Evolutionary conservation across 2,888 invertebrate genomes (phyloP).

Genomic region (Amiota communis): DNA sequence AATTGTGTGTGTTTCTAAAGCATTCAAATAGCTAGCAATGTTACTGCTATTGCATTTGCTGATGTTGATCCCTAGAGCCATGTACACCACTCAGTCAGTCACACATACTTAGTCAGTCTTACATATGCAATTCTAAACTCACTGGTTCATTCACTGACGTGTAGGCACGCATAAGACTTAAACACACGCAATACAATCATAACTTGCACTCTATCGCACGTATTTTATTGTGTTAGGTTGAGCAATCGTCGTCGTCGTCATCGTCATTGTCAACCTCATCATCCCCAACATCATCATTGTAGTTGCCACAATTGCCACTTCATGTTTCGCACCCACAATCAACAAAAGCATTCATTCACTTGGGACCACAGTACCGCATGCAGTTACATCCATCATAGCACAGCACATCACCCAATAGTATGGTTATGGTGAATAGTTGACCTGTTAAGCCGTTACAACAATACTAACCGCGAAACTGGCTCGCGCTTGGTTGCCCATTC

Average conservation of each 20-base stretch:
- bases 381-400: background rate
- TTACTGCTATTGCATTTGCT: constrained; percentile 30
- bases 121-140: background rate
- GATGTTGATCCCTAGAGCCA: no score
- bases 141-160: background rate
- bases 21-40: constrained; percentile 61
- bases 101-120: background rate
- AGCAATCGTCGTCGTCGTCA: constrained; percentile 1
- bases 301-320: constrained; percentile 53
- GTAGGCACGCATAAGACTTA: constrained; percentile 1
- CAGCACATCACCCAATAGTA: constrained; percentile 37
- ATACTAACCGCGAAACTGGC: constrained; percentile 14
- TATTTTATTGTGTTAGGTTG: constrained; percentile 15
- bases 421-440: constrained; percentile 15
- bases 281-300: background rate
- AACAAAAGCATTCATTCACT: background rate
- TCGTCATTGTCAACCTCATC: no score
- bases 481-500: background rate
- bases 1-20: constrained; percentile 64
- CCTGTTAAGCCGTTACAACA: constrained; percentile 30
- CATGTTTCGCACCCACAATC: constrained; percentile 8
- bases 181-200: background rate
- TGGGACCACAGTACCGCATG: constrained; percentile 1
- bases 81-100: background rate
- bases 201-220: background rate